Percentiles rank a stretch among this genome's conserved stretches.
Conservation (phyloP, 2,797 vertebrate species). For the Sciurus vulgaris region DNA sequence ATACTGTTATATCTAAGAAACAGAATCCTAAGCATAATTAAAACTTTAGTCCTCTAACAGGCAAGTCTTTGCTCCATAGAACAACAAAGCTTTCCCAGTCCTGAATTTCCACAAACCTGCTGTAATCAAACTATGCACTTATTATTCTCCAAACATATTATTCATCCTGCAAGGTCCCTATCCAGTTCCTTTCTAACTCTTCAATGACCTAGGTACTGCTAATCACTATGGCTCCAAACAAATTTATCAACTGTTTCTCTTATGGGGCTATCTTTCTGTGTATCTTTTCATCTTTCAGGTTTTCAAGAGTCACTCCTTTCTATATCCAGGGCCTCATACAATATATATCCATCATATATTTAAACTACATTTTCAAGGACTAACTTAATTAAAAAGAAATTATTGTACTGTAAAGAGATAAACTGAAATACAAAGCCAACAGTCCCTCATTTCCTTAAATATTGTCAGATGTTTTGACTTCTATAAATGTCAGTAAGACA, state of each 20-base stretch:
- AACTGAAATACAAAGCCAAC: neutral
- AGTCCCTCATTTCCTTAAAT: conserved; percentile 10
- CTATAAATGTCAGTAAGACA: neutral
- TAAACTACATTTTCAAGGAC: neutral
- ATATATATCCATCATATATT: neutral
- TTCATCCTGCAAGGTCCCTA: neutral
- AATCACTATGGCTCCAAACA: neutral
- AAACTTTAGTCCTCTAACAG: conserved; percentile 16
- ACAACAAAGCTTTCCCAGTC: neutral
- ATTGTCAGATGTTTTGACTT: neutral
- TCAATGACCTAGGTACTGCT: neutral
- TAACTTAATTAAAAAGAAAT: conserved; percentile 41
- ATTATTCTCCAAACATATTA: neutral
- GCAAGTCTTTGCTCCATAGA: neutral
- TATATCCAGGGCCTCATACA: neutral
- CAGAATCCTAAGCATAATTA: conserved; percentile 21
- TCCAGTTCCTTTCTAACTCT: neutral
- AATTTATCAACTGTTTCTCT: neutral
- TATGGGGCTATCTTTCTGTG: neutral
- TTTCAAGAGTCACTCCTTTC: neutral
- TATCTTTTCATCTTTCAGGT: neutral
- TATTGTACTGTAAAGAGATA: neutral
- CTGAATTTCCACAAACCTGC: neutral
- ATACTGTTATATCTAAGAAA: conserved; percentile 34
- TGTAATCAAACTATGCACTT: neutral